These are phyloP conservation scores for Platorchestia sp. DNA, from an alignment of 1,140 invertebrate genomes.

Conservation along the genomic window DNA sequence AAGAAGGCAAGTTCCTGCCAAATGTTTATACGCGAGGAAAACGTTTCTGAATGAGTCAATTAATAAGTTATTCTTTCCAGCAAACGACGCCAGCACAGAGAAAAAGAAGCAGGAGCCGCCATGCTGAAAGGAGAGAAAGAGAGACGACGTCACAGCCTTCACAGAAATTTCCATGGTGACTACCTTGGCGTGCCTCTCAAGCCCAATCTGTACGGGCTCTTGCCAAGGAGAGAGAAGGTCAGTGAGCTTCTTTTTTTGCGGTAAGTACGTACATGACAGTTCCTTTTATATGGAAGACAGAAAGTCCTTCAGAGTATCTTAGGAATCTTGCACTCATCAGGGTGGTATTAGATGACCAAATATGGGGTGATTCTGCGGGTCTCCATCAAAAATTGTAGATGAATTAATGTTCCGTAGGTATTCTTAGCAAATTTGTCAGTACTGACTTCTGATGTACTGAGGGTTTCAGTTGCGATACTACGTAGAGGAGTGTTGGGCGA, in stretches of 20 bases:
- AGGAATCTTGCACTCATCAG: too few species aligned
- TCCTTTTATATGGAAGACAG: too few species aligned
- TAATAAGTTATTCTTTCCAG: slow-evolving; percentile 42
- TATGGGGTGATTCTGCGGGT: neutral
- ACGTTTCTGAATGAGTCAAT: neutral
- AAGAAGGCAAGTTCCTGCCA: too few species aligned
- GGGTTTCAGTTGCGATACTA: neutral
- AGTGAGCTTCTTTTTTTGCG: too few species aligned
- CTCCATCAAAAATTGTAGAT: neutral
- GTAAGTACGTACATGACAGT: too few species aligned
- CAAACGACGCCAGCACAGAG: slow-evolving; percentile 73
- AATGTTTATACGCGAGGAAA: too few species aligned
- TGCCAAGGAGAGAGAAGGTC: slow-evolving; percentile 79
- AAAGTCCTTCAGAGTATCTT: too few species aligned
- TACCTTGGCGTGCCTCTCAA: slow-evolving; percentile 81
- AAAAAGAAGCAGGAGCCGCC: slow-evolving; percentile 76
- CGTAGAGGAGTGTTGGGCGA: neutral
- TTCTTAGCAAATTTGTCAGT: neutral
- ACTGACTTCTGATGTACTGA: neutral
- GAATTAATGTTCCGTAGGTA: neutral
- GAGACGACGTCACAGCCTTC: slow-evolving; percentile 77
- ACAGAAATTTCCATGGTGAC: slow-evolving; percentile 82
- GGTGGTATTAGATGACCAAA: neutral
- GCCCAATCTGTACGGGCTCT: slow-evolving; percentile 75
- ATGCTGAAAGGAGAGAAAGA: slow-evolving; percentile 81